Conservation (phyloP, 2,888 invertebrate species). For the Drosophila limbata region DNA sequence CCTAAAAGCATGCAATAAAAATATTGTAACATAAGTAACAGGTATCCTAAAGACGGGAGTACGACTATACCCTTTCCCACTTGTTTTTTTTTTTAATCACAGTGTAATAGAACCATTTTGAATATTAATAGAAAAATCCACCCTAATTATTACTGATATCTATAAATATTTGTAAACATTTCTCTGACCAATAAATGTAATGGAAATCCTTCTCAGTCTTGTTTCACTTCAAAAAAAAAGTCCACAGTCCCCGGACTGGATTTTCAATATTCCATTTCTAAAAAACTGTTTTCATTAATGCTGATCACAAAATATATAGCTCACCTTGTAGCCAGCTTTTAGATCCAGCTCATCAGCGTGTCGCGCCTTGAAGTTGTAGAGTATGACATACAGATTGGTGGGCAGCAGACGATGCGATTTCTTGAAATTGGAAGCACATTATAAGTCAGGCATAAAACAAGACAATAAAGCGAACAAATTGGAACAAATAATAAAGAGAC, state of each 20-base stretch:
- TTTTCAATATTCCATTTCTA: no score
- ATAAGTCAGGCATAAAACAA: conserved; percentile 34
- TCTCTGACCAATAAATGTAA: no score
- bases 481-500: conserved; percentile 5
- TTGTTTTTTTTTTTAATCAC: no score
- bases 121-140: background rate
- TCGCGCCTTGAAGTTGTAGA: conserved; percentile 97
- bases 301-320: conserved; percentile 10
- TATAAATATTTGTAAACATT: background rate
- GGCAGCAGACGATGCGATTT: conserved; percentile 94
- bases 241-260: no score
- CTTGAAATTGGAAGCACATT: conserved; percentile 84
- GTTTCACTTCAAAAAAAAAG: no score
- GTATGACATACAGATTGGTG: conserved; percentile 96
- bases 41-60: no score
- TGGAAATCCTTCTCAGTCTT: background rate
- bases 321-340: conserved; percentile 92
- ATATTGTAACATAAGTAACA: no score
- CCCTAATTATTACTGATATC: no score
- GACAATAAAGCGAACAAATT: conserved; percentile 16
- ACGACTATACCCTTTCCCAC: no score
- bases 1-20: no score
- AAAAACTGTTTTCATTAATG: background rate
- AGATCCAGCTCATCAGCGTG: conserved; percentile 97
- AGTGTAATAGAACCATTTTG: background rate